Conservation (phyloP, 2,797 vertebrate species). For the Ptychadena robeensis region DNA sequence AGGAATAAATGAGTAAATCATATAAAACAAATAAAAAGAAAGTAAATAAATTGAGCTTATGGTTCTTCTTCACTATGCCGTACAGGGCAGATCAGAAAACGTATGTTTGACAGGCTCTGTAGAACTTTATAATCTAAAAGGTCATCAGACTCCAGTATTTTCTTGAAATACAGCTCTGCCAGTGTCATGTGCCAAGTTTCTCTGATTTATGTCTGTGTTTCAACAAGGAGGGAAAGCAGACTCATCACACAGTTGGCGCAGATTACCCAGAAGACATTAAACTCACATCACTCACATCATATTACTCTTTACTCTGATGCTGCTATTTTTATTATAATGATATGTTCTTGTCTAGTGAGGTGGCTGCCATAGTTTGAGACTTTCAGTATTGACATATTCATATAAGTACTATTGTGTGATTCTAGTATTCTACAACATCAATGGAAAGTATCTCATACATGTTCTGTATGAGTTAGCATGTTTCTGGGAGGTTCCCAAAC, state of each 20-base stretch:
- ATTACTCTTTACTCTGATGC: conserved; percentile 6
- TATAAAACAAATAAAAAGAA: conserved; percentile 1
- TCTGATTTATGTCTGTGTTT: conserved; percentile 32
- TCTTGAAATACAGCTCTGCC: neutral
- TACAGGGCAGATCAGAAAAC: neutral
- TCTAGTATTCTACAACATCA: neutral
- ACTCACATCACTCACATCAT: conserved; percentile 15
- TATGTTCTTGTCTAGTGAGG: conserved; percentile 12
- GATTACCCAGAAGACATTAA: conserved; percentile 16
- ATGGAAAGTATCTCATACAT: neutral
- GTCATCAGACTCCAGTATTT: conserved; percentile 25
- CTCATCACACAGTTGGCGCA: conserved; percentile 6
- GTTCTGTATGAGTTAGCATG: neutral
- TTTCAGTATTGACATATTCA: conserved; percentile 8
- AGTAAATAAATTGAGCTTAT: neutral
- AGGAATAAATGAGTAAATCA: neutral
- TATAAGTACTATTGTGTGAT: neutral
- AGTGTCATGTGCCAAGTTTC: neutral
- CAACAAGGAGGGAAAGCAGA: conserved; percentile 21
- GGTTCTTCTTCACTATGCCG: neutral
- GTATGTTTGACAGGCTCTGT: neutral
- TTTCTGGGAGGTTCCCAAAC: neutral
- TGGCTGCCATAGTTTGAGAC: neutral
- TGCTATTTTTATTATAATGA: conserved; percentile 17
- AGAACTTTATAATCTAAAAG: neutral